Evolutionary conservation across 1,140 invertebrate species (phyloP).

Genomic region (Penaeus chinensis): DNA sequence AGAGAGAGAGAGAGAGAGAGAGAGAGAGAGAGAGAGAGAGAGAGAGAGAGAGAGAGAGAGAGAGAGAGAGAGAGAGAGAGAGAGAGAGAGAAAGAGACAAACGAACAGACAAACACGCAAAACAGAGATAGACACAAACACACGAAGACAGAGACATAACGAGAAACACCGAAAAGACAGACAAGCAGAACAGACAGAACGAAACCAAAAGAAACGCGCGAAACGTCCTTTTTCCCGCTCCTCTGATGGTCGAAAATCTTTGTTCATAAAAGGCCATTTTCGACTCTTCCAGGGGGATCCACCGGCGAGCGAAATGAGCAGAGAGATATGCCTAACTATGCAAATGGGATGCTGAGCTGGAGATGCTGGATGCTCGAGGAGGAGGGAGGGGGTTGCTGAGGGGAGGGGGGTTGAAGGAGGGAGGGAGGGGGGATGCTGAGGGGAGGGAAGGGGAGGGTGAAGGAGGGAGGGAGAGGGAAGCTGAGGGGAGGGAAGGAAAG

Average conservation of each 20-base stretch:
- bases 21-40: too few relatives aligned
- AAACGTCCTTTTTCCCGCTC: not conserved
- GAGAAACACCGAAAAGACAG: not conserved
- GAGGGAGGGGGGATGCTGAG: not conserved
- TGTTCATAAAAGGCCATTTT: conserved; percentile 48
- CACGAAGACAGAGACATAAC: not conserved
- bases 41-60: not conserved
- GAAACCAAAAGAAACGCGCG: not conserved
- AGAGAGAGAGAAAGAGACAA: not conserved
- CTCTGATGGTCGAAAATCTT: conserved; percentile 38
- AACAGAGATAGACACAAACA: not conserved
- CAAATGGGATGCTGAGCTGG: conserved; percentile 48
- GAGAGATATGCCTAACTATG: conserved; percentile 48
- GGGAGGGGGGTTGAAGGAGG: not conserved
- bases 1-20: conserved; percentile 1
- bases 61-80: conserved; percentile 7
- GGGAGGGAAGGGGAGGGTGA: too few relatives aligned
- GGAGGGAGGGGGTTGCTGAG: too few relatives aligned
- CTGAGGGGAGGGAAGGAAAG: not conserved
- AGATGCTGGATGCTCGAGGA: conserved; percentile 2
- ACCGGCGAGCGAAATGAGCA: conserved; percentile 25
- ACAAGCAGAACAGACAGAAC: conserved; percentile 4
- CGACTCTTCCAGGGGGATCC: conserved; percentile 34
- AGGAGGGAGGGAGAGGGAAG: too few relatives aligned
- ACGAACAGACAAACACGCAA: too few relatives aligned